Base-by-base conservation (phyloP, 2,113 vertebrate species). In the Apistogramma diplotaenia region DNA sequence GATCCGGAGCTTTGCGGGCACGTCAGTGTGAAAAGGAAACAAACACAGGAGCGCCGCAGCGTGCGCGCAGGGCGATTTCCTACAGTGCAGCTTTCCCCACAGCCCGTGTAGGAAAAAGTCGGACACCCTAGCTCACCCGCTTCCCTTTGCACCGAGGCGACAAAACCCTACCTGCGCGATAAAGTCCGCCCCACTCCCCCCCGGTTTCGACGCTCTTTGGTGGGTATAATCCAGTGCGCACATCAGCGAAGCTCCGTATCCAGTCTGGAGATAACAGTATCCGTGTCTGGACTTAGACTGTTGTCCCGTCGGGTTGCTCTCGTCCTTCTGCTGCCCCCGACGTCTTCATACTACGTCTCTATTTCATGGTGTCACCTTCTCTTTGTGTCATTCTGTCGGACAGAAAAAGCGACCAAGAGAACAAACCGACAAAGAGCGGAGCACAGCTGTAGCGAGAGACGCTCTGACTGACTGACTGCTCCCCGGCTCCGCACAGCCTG, bases 211-310 rank as follows among this genome's bases (percentile, higher is more conserved):
- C 89, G 53, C 84, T 90, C 85, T 91, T 78, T 79, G 82, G 74
- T 82, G 79, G 67, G 53, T 86, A 80, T 85, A 88, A 91, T 92
- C 92, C 86, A 82, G 87, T 85, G 74, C 87, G 89, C 49, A 91
- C 94, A 92, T 94, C 87, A 84, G 89, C 84, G 70, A 79, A 88
- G 83, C 84, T 80, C 56, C 72, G 81, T 55, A 46, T 89, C 76
- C 80, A 70, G 85, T 83, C 79, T 57, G 81, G 35, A 54, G 56
- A 27, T 31, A 49, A 40, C 21, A 73, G 60, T 78, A 83, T 92
- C 86, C 87, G 86, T 70, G 85, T 83, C 65, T 8, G 74, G 79
- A 65, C 35, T 82, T 75, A 60, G 18, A 71, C 74, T 56, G 13
- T 76, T 54, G 82, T 92, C 87, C 82, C 80, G 35, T 71, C 13